Evolutionary conservation across 2,888 invertebrate species (phyloP), one percentile per base, ranked within the genome.

Genomic region (Aspidiotus rigidus): DNA sequence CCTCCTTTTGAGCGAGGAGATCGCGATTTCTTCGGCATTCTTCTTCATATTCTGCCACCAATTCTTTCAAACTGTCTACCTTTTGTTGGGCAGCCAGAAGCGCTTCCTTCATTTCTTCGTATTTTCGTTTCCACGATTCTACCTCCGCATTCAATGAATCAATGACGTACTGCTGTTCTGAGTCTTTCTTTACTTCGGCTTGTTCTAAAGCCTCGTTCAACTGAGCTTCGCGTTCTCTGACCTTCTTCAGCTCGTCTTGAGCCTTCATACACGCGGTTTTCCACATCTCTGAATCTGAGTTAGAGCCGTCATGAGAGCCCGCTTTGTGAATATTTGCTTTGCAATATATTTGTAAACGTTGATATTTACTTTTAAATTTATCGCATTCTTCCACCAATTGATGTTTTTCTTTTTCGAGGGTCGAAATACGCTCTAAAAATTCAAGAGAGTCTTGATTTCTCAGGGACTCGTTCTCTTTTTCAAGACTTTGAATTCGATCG

Each of bases 271-370:
- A 62, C 40, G 39, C 41, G 10, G 2, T 28, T 15, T 15, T 28
- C 39, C 28, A 64, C 54, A 54, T 53, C 7, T 64, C 64, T 8
- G 10, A n/a, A 13, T 64, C 64, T n/a, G 16, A 13, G 16, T 28
- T 63, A 7, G 39, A 44, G 15, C 55, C 64, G 40, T 41, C 53
- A 15, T 53, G 10, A 13, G 53, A 39, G 40, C 39, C 41, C 2
- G 49, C 55, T 55, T 64, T 64, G 41, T 64, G 53, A n/a, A 64
- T 54, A 55, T 64, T 64, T 0, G 64, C 39, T 55, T 64, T 64
- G 10, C 64, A 64, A 40, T 64, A 64, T 13, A 64, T 15, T 16
- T 64, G 64, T 3, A 64, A 13, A 10, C 55, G 53, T 64, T 64
- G 54, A 11, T 55, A 55, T 64, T 64, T 64, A 15, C 7, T 64